Evolutionary conservation across 2,113 vertebrate species (phyloP).

Genomic region (Paratilapia polleni): DNA sequence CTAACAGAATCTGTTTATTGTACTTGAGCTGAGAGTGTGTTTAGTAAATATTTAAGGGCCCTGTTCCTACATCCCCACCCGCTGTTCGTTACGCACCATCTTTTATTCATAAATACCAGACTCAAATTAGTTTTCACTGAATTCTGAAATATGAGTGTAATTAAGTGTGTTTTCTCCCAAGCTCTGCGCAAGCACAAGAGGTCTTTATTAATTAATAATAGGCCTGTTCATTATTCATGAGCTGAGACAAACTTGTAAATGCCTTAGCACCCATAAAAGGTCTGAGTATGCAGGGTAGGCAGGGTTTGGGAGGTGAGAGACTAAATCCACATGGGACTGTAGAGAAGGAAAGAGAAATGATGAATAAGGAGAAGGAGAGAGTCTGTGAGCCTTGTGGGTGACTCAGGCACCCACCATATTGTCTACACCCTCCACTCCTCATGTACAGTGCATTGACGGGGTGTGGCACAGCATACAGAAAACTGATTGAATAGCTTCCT

Average conservation of each 20-base stretch:
- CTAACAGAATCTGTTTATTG: slow-evolving; percentile 46
- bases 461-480: slow-evolving; percentile 7
- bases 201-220: slow-evolving; percentile 78
- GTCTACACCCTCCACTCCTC: background rate
- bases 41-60: slow-evolving; percentile 79
- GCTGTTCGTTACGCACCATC: slow-evolving; percentile 77
- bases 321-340: background rate
- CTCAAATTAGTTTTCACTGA: slow-evolving; percentile 77
- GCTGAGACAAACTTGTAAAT: slow-evolving; percentile 70
- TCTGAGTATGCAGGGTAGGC: slow-evolving; percentile 33
- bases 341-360: background rate
- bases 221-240: slow-evolving; percentile 78
- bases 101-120: slow-evolving; percentile 84
- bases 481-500: background rate
- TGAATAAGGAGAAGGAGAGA: background rate
- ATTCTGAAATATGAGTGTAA: slow-evolving; percentile 81
- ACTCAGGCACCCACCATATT: background rate
- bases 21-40: slow-evolving; percentile 53
- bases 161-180: slow-evolving; percentile 73
- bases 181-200: slow-evolving; percentile 56
- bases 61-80: slow-evolving; percentile 76
- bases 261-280: slow-evolving; percentile 67
- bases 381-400: background rate
- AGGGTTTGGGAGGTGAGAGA: slow-evolving; percentile 27
- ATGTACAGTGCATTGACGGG: background rate